phyloP scores from a whole-genome alignment of 2,797 vertebrate genomes.

The Phalanger gymnotis region DNA sequence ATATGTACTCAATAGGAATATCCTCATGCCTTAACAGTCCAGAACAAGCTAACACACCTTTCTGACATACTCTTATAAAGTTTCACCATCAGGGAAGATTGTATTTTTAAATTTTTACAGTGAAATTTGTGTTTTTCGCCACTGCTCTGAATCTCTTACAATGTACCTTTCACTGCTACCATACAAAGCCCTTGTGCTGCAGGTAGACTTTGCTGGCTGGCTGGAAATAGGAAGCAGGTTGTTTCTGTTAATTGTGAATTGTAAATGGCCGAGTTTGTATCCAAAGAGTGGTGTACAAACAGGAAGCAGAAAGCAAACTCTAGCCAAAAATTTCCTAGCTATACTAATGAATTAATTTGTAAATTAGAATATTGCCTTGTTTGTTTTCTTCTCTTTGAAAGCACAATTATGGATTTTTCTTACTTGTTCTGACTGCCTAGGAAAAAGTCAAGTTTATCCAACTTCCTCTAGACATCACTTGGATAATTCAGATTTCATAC shows the following conservation, averaged over 20 bases:
- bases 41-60: not conserved
- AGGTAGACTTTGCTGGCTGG: not conserved
- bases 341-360: slow-evolving; percentile 13
- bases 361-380: slow-evolving; percentile 36
- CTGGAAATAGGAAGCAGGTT: slow-evolving; percentile 45
- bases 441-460: not conserved
- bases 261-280: not conserved
- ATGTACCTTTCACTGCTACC: slow-evolving; percentile 3
- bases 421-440: not conserved
- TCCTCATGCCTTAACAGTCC: not conserved
- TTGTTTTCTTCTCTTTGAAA: slow-evolving; percentile 1
- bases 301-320: slow-evolving; percentile 45
- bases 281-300: not conserved
- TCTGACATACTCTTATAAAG: not conserved
- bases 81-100: not conserved
- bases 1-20: not conserved
- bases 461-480: not conserved
- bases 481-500: not conserved
- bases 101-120: not conserved
- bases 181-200: slow-evolving; percentile 35
- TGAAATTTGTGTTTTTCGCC: slow-evolving; percentile 15
- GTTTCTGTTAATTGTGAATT: slow-evolving; percentile 12
- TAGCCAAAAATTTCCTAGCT: slow-evolving; percentile 8
- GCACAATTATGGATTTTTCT: not conserved
- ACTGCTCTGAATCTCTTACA: slow-evolving; percentile 18